Percentiles rank a stretch among this genome's conserved stretches.
Evolutionary conservation across 53 echinoderm and acorn worm genomes (phyloP).

Genomic region (Astropecten irregularis): DNA sequence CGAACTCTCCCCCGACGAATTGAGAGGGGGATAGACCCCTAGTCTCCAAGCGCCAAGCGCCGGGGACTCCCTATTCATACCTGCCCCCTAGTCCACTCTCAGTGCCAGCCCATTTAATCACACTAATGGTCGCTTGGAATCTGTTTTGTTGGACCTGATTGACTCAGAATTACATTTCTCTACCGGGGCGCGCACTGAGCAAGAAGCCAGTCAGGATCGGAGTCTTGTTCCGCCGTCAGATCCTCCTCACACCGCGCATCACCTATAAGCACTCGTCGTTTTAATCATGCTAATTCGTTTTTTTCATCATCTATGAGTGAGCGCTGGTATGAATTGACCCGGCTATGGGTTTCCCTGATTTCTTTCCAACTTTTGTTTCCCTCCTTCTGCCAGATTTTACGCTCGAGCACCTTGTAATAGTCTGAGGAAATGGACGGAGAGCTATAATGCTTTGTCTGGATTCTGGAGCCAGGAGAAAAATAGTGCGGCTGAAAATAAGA

Average conservation of each 20-base stretch:
- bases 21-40: no score
- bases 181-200: conserved; percentile 16
- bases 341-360: conserved; percentile 9
- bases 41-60: conserved; percentile 42
- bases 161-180: conserved; percentile 60
- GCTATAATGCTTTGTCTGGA: conserved; percentile 6
- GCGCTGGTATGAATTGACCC: conserved; percentile 37
- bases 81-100: conserved; percentile 19
- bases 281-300: conserved; percentile 60
- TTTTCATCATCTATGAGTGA: conserved; percentile 33
- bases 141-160: conserved; percentile 58
- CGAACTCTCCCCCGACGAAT: no score
- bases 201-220: no score
- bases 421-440: background rate
- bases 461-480: background rate
- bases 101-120: conserved; percentile 58
- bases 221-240: background rate
- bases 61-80: conserved; percentile 34
- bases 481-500: background rate
- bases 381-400: conserved; percentile 20
- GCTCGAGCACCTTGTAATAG: conserved; percentile 32
- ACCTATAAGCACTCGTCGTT: conserved; percentile 8
- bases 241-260: background rate
- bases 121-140: conserved; percentile 51
- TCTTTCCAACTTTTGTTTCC: background rate